Percentiles rank a stretch among this genome's conserved stretches.
Conservation (phyloP, 2,113 vertebrate species). For the Anthoscopus minutus region DNA sequence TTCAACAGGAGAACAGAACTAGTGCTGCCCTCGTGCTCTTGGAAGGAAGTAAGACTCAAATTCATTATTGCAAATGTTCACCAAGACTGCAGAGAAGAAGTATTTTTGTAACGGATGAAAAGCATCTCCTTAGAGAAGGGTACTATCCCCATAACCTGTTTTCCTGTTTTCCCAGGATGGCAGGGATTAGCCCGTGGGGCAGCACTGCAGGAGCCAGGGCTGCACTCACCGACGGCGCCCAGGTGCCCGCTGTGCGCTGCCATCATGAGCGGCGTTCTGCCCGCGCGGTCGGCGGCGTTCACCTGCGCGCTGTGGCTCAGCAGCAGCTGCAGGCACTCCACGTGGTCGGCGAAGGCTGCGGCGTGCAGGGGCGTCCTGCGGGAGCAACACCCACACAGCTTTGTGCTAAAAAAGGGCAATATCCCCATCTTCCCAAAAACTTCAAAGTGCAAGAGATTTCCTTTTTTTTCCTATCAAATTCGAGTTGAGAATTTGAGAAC, state of each 20-base stretch:
- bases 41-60: background rate
- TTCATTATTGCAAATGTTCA: background rate
- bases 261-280: conserved; percentile 86
- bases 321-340: conserved; percentile 90
- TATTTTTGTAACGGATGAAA: background rate
- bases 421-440: background rate
- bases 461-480: background rate
- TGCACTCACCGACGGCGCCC: conserved; percentile 78
- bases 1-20: background rate
- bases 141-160: fast-evolving
- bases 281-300: conserved; percentile 77
- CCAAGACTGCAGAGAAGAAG: background rate
- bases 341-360: conserved; percentile 85
- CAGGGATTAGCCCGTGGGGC: fast-evolving
- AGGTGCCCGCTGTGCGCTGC: conserved; percentile 81
- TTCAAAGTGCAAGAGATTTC: background rate
- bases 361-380: conserved; percentile 90
- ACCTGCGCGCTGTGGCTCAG: conserved; percentile 83
- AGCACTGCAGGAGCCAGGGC: background rate
- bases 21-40: background rate
- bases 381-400: background rate
- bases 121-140: background rate
- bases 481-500: background rate
- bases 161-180: background rate
- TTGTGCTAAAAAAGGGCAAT: background rate